Evolutionary conservation across 2,888 invertebrate genomes (phyloP), one percentile per base, ranked within the genome.

Genomic region (Agonopterix alstromeriana): DNA sequence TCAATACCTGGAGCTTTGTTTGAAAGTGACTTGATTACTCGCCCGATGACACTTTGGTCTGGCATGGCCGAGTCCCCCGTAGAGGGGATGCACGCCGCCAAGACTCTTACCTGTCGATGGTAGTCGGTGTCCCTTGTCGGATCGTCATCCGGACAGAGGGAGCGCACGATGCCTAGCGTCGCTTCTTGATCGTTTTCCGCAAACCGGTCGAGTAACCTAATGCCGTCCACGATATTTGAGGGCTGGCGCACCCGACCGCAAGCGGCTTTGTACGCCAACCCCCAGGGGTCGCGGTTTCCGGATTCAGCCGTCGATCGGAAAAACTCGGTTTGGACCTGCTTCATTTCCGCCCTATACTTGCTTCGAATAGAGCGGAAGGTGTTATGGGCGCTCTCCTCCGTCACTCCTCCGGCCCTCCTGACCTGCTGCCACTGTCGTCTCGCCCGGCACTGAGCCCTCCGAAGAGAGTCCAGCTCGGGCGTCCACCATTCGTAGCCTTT

Each of bases 211-310:
- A 12, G 10, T 3, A 10, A 3, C 9, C 10, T 3, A 0, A 47
- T 8, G 0, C 47, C 49, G 11, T 36, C 38, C 1, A 52, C 9
- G 0, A 52, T 43, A 10, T 48, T 49, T 0, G 7, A 7, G 0
- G 49, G 54, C 0, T 50, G 50, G 1, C 53, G 46, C 0, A 40
- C 10, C 1, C 53, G 38, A 2, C 52, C 54, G 14, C 36, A 36
- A 4, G 56, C 49, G 10, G 17, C 27, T 2, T 43, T 27, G 40
- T 57, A 56, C 8, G 27, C 27, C 27, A 27, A 5, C 5, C 27
- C 27, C 27, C 27, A 27, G 1, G 27, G 27, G 27, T 27, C 27
- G 27, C 7, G 27, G 27, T 27, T 27, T 27, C 27, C 27, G 7
- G 27, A 7, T 27, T 27, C 27, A 27, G 27, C 27, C 5, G 27